Evolutionary conservation across 2,888 invertebrate species (phyloP), one percentile per base, ranked within the genome.

Genomic region (Campopleginae sp.): DNA sequence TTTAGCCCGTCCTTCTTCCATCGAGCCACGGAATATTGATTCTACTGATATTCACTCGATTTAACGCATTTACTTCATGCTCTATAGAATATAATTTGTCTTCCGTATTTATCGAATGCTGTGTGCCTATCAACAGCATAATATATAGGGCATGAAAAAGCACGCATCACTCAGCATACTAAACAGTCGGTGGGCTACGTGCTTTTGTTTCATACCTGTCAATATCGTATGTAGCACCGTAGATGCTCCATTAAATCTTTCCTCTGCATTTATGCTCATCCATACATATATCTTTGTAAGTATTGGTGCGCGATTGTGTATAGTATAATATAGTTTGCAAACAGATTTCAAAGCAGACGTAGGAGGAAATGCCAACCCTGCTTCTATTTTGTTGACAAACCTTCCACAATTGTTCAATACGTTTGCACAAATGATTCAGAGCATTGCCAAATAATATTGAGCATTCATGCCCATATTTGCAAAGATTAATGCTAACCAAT

Each of bases 321-420:
- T 38, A 33, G 48, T 23, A 10, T 23, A 42, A 44, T 54, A 58
- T 38, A 31, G n/a, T 7, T 19, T 19, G 19, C 38, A 54, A 54
- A 72, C 19, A 38, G 33, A 72, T 33, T 12, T 58, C 58, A 61
- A 74, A 74, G 23, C 38, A 6, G 27, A 17, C 17, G 58, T n/a
- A 23, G n/a, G 19, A 27, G 44, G 23, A 38, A 54, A 71, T 71
- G 19, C 8, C 17, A 68, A 46, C 31, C 46, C 27, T 33, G 31
- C n/a, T 48, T 19, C n/a, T 1, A 51, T 51, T 33, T 51, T 51
- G 51, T 71, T 71, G 71, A 71, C 71, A 31, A 10, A 31, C 46
- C 12, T 51, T 31, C 46, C 12, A 17, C 68, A 27, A 48, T 51
- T 19, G 33, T 33, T 51, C 33, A 51, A 71, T 46, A 51, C 51